A percentile compares a stretch with the other conserved stretches of the same genome.
Evolutionary conservation across 64 coral and sea anemone species (phyloP).

Genomic region (Hydrozoanthus tunicans): DNA sequence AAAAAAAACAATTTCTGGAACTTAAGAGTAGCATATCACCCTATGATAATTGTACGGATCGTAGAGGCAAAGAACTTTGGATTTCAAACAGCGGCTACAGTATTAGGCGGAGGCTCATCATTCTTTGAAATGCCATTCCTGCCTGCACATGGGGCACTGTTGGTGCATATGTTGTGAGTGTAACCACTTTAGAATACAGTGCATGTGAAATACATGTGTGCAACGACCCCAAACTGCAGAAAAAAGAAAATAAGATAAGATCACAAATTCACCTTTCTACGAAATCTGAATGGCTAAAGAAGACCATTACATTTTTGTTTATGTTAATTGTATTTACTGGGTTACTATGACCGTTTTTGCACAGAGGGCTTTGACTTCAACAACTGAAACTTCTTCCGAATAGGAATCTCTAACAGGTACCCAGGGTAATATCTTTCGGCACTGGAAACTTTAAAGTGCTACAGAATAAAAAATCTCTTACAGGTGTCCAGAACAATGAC

Average conservation of each 20-base stretch:
- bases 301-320: too few species aligned
- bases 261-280: too few species aligned
- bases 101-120: not conserved
- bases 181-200: constrained; percentile 98
- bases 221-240: constrained; percentile 96
- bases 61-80: not conserved
- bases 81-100: not conserved
- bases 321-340: too few species aligned
- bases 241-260: not conserved
- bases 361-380: too few species aligned
- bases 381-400: too few species aligned
- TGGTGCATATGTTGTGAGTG: constrained; percentile 96
- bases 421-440: not conserved
- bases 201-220: constrained; percentile 99
- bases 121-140: constrained; percentile 99
- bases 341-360: too few species aligned
- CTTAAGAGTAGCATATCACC: too few species aligned
- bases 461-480: not conserved
- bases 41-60: too few species aligned
- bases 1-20: too few species aligned
- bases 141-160: constrained; percentile 98
- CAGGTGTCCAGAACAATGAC: too few species aligned
- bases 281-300: too few species aligned
- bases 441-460: not conserved
- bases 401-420: too few species aligned